Evolutionary conservation across 2,888 invertebrate genomes (phyloP).

Genomic region (Himalopsyche anomala): DNA sequence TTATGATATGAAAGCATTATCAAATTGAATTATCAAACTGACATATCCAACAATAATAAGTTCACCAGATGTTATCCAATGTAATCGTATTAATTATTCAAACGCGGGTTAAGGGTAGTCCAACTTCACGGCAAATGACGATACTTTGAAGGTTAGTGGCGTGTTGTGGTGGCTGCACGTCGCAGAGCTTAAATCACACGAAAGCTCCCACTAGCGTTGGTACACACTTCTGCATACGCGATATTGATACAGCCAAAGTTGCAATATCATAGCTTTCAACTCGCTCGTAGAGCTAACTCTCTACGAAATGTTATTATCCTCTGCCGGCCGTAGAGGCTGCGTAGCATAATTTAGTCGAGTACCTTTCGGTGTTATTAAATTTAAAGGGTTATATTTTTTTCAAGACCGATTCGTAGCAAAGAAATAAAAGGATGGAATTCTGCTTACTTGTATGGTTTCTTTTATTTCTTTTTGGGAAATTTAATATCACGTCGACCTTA

Average conservation of each 20-base stretch:
- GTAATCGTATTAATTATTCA: neutral
- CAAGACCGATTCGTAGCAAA: neutral
- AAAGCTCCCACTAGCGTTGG: neutral
- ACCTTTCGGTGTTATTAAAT: slow-evolving; percentile 26
- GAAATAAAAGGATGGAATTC: neutral
- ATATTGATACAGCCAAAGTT: neutral
- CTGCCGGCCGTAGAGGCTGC: neutral
- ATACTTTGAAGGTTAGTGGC: neutral
- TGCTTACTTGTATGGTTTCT: neutral
- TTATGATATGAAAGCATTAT: too few species aligned
- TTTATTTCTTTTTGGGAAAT: neutral
- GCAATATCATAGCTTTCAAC: slow-evolving; percentile 1
- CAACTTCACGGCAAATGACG: slow-evolving; percentile 12
- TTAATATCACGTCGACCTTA: neutral
- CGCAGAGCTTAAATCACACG: neutral
- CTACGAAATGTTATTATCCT: slow-evolving; percentile 16
- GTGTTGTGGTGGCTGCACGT: neutral
- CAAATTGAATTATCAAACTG: too few species aligned
- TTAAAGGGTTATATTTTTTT: slow-evolving; percentile 18
- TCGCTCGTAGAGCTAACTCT: slow-evolving; percentile 24
- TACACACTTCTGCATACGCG: neutral
- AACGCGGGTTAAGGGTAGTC: neutral
- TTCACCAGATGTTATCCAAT: too few species aligned
- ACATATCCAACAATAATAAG: too few species aligned
- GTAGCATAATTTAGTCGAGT: slow-evolving; percentile 2